Percentiles rank a stretch among this genome's conserved stretches.
phyloP scores from a whole-genome alignment of 1,140 invertebrate species.

The Octopus sinensis region DNA sequence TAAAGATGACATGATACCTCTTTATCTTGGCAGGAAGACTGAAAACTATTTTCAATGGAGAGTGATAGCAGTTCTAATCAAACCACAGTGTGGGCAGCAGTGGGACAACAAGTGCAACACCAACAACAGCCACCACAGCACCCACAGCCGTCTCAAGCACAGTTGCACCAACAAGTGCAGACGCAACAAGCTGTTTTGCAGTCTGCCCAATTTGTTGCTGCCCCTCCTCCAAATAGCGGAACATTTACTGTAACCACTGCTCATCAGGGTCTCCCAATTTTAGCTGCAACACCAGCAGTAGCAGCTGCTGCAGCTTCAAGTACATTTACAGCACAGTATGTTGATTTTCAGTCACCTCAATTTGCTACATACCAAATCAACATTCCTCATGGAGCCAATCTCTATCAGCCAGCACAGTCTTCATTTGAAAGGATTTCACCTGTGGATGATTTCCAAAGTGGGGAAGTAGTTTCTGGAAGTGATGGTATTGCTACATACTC shows the following conservation, averaged over 20 bases:
- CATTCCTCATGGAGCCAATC: conserved; percentile 13
- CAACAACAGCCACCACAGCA: neutral
- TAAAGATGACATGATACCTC: too few species aligned
- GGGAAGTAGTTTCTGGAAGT: conserved; percentile 32
- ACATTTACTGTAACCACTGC: conserved; percentile 1
- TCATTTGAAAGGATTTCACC: conserved; percentile 39
- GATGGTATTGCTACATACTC: conserved; percentile 39
- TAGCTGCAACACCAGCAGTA: neutral
- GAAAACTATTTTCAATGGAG: neutral
- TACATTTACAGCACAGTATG: conserved; percentile 10
- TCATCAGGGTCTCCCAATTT: neutral
- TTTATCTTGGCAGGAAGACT: too few species aligned
- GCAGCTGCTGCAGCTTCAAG: neutral
- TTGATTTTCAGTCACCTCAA: conserved; percentile 16
- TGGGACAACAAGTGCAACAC: neutral
- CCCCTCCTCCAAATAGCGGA: neutral
- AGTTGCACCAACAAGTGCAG: neutral
- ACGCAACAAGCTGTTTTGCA: neutral
- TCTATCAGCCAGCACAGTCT: conserved; percentile 38
- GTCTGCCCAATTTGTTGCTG: neutral
- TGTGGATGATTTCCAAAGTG: conserved; percentile 27
- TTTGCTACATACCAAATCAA: conserved; percentile 21
- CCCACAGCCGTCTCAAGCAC: neutral
- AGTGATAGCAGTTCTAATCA: conserved; percentile 8
- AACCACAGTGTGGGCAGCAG: neutral